Evolutionary conservation across 2,888 invertebrate genomes (phyloP).

Genomic region (Cheilosia scutellata): DNA sequence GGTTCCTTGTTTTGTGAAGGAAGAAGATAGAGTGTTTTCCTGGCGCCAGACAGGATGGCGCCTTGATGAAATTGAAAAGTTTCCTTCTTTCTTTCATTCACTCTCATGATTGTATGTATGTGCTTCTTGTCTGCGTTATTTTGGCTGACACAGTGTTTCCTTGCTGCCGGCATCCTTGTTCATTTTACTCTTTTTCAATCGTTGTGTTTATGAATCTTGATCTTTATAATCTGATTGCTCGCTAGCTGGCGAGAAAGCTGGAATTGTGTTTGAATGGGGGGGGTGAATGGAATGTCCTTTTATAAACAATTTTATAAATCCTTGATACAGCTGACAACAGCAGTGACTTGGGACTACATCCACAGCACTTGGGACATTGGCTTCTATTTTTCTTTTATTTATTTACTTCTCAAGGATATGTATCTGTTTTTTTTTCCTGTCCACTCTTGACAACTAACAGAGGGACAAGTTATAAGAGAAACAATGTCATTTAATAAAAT

Average conservation of each 20-base stretch:
- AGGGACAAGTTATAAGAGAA: slow-evolving; percentile 41
- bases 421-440: background rate
- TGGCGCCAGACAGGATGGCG: slow-evolving; percentile 75
- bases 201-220: slow-evolving; percentile 76
- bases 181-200: slow-evolving; percentile 57
- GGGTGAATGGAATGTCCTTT: slow-evolving; percentile 53
- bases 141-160: slow-evolving; percentile 62
- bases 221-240: slow-evolving; percentile 74
- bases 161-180: slow-evolving; percentile 53
- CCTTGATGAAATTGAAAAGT: slow-evolving; percentile 75
- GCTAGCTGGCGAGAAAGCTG: background rate
- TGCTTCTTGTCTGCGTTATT: slow-evolving; percentile 54
- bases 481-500: slow-evolving; percentile 68
- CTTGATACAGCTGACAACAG: slow-evolving; percentile 61
- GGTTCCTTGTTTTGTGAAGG: slow-evolving; percentile 43
- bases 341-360: slow-evolving; percentile 44
- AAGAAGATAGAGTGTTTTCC: slow-evolving; percentile 73
- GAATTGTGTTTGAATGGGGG: background rate
- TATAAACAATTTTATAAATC: slow-evolving; percentile 56
- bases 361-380: slow-evolving; percentile 29
- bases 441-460: slow-evolving; percentile 27
- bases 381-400: slow-evolving; percentile 25
- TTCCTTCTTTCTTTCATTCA: slow-evolving; percentile 43
- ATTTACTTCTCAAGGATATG: slow-evolving; percentile 47
- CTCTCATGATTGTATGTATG: slow-evolving; percentile 13